Conservation (phyloP, 1,140 invertebrate species). For the Nephila pilipes region DNA sequence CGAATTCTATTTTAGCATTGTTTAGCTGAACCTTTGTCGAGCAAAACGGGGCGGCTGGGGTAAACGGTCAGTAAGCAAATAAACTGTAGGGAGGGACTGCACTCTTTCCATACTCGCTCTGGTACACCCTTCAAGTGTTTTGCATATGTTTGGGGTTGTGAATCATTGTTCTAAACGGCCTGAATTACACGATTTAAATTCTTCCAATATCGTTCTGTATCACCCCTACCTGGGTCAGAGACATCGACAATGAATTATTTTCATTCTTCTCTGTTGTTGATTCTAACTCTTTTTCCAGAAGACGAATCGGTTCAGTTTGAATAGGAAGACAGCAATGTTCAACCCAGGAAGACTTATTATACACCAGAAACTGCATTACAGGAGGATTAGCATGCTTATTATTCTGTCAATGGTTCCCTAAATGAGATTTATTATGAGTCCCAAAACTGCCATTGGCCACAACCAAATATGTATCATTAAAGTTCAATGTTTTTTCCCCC, state of each 20-base stretch:
- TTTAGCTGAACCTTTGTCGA: no score
- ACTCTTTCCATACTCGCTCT: no score
- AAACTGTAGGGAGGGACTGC: no score
- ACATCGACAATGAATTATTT: not conserved
- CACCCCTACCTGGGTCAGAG: no score
- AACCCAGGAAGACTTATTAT: not conserved
- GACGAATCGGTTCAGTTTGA: not conserved
- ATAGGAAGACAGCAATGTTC: not conserved
- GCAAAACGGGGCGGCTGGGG: no score
- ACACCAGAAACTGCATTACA: not conserved
- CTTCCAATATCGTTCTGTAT: no score
- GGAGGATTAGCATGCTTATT: not conserved
- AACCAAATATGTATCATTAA: not conserved
- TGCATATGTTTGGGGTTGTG: no score
- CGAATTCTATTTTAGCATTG: no score
- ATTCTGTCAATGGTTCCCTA: not conserved
- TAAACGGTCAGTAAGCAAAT: no score
- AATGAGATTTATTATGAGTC: slow-evolving; percentile 14
- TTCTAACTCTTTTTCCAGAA: not conserved
- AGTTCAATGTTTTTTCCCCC: not conserved
- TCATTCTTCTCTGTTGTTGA: not conserved
- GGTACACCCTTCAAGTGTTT: no score
- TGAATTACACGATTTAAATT: no score
- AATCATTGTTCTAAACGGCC: no score
- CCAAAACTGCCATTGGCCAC: not conserved